These are phyloP conservation scores for Listronotus oregonensis DNA, from an alignment of 1,140 invertebrate species.

Conservation along the genomic window DNA sequence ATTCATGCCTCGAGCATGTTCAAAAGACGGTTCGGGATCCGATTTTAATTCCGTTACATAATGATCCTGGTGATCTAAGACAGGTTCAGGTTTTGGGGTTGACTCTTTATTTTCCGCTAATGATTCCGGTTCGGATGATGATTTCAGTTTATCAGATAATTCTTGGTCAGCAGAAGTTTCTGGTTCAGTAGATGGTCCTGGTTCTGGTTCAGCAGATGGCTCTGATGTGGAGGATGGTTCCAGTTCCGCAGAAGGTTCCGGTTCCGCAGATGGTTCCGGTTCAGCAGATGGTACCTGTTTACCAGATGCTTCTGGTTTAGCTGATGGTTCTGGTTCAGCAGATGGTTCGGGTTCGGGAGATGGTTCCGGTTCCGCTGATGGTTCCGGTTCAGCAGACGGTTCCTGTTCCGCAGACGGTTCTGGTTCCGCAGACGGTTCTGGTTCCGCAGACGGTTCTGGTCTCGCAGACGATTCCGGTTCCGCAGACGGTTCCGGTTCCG, in stretches of 20 bases:
- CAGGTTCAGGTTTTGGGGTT: constrained; percentile 46
- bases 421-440: constrained; percentile 42
- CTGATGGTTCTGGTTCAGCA: constrained; percentile 40
- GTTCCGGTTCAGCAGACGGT: constrained; percentile 45
- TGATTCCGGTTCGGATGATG: constrained; percentile 49
- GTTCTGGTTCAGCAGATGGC: constrained; percentile 54
- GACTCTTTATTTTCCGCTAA: constrained; percentile 48
- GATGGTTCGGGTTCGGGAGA: constrained; percentile 47
- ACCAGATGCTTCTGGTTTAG: constrained; percentile 46
- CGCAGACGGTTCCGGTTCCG: constrained; percentile 46
- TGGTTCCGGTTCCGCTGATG: constrained; percentile 54
- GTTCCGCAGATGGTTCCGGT: constrained; percentile 51
- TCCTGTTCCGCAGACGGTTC: constrained; percentile 46
- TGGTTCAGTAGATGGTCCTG: constrained; percentile 47
- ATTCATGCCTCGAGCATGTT: constrained; percentile 35
- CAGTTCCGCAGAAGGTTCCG: constrained; percentile 44
- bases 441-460: constrained; percentile 47
- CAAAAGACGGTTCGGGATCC: constrained; percentile 49
- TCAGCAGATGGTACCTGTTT: constrained; percentile 52
- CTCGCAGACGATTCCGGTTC: constrained; percentile 49
- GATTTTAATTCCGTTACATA: constrained; percentile 7
- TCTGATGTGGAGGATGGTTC: constrained; percentile 46
- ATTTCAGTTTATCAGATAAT: constrained; percentile 45
- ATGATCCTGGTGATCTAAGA: constrained; percentile 47
- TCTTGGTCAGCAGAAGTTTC: constrained; percentile 49